Percentiles rank a stretch among this genome's conserved stretches.
Conservation (phyloP, 2,113 vertebrate species). For the Pontoporia blainvillei region DNA sequence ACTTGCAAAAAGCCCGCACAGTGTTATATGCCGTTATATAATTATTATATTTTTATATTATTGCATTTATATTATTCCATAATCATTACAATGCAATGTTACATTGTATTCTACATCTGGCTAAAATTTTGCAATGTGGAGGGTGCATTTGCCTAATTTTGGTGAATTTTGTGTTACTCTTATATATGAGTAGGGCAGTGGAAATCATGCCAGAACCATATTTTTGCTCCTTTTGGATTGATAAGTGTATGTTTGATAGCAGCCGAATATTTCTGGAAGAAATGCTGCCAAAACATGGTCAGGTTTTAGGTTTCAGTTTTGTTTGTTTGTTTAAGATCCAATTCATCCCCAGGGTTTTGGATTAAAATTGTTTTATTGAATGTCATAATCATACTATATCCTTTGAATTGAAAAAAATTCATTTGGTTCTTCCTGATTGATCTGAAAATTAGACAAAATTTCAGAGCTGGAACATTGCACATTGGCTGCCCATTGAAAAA, state of each 20-base stretch:
- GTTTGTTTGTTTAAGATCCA: slow-evolving; percentile 5
- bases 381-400: background rate
- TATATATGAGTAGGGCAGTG: background rate
- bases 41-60: background rate
- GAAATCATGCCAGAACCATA: background rate
- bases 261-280: background rate
- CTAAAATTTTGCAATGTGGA: background rate
- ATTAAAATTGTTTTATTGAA: slow-evolving; percentile 19
- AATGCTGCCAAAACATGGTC: background rate
- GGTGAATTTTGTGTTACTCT: background rate
- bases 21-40: background rate
- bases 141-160: background rate
- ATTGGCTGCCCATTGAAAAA: slow-evolving; percentile 30
- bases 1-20: background rate
- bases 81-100: background rate
- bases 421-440: slow-evolving; percentile 43
- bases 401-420: background rate
- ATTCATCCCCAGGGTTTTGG: background rate
- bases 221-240: background rate
- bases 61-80: background rate
- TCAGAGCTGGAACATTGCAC: slow-evolving; percentile 11
- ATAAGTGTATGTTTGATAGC: background rate
- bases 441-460: slow-evolving; percentile 44
- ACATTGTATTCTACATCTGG: background rate
- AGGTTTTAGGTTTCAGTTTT: background rate